Evolutionary conservation across 1,140 invertebrate species (phyloP).

Genomic region (Cotesia chilonis): DNA sequence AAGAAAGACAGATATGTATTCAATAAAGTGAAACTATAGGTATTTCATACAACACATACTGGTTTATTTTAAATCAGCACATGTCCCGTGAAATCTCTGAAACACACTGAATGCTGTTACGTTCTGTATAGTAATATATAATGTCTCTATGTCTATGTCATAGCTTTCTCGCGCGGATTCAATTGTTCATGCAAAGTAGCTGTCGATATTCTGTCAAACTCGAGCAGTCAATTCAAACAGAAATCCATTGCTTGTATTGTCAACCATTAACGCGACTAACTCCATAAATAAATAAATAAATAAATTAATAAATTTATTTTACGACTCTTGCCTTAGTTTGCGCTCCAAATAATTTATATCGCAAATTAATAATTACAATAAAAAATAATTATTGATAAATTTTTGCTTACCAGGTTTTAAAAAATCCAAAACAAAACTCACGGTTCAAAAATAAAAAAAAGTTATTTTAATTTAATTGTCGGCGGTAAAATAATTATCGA

Average conservation of each 20-base stretch:
- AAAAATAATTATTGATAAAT: neutral
- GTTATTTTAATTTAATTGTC: neutral
- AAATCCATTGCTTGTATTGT: neutral
- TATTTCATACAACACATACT: too few relatives aligned
- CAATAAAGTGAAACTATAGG: neutral
- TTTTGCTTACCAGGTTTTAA: neutral
- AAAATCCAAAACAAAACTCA: slow-evolving; percentile 2
- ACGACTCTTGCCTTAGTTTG: too few relatives aligned
- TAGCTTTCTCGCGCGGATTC: slow-evolving; percentile 14
- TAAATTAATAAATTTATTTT: neutral
- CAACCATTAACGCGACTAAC: neutral
- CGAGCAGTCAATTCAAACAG: slow-evolving; percentile 5
- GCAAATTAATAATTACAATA: neutral
- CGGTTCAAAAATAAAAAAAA: neutral
- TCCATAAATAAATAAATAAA: neutral
- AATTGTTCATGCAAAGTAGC: slow-evolving; percentile 6
- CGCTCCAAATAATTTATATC: neutral
- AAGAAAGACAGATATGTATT: neutral
- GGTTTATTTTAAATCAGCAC: slow-evolving; percentile 3
- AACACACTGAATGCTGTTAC: neutral
- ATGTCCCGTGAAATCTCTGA: slow-evolving; percentile 6
- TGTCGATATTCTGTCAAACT: slow-evolving; percentile 18
- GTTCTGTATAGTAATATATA: neutral
- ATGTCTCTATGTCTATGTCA: neutral
- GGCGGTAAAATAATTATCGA: neutral